Conservation (phyloP, 2,888 invertebrate species). For the Parnassius apollo region DNA sequence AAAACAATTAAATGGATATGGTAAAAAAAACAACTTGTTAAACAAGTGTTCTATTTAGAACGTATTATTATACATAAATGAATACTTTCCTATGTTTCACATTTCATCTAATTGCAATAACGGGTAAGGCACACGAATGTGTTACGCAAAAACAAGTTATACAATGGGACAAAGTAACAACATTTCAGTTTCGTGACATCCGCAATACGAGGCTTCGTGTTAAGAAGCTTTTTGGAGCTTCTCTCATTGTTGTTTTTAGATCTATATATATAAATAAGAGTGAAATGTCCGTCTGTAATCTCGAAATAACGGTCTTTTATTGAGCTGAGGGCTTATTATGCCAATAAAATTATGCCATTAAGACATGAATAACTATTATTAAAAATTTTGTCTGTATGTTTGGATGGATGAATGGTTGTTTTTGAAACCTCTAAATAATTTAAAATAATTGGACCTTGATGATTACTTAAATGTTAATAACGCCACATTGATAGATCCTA, state of each 20-base stretch:
- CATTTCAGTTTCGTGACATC: conserved; percentile 5
- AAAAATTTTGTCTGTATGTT: background rate
- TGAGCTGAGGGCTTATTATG: too few species aligned
- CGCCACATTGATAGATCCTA: too few species aligned
- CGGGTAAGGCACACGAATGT: background rate
- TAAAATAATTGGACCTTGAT: too few species aligned
- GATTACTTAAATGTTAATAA: too few species aligned
- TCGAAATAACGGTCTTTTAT: too few species aligned
- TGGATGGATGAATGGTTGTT: too few species aligned
- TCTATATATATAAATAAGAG: too few species aligned
- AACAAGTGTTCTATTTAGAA: background rate
- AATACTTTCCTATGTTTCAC: background rate
- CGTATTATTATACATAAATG: background rate
- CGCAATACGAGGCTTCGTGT: background rate
- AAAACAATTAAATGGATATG: too few species aligned
- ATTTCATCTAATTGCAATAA: background rate
- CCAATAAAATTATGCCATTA: too few species aligned
- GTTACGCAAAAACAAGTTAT: background rate
- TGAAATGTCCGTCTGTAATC: too few species aligned
- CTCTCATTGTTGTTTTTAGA: background rate
- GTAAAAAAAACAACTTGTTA: background rate
- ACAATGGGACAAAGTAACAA: background rate
- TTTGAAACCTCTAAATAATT: too few species aligned
- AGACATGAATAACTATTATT: background rate
- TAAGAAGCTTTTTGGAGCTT: background rate